A percentile compares a stretch with the other conserved stretches of the same genome.
These are phyloP conservation scores for Apis laboriosa DNA, from an alignment of 1,140 invertebrate genomes.

Conservation along the genomic window DNA sequence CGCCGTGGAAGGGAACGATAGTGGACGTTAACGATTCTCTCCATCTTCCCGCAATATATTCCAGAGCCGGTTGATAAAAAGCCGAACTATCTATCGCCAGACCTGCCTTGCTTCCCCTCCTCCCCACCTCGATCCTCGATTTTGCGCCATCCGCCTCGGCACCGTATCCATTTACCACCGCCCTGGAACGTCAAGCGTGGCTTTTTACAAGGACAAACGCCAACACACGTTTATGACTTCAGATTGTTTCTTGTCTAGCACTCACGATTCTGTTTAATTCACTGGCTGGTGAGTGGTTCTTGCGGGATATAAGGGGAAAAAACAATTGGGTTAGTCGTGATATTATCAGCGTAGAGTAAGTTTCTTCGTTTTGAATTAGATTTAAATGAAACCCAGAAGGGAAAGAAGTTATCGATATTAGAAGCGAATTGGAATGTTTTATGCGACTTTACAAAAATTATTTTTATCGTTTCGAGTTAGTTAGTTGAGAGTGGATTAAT, in stretches of 20 bases:
- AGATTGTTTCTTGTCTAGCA: conserved; percentile 1
- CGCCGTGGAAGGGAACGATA: conserved; percentile 2
- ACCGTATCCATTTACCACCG: conserved; percentile 49
- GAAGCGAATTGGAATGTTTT: too few species aligned
- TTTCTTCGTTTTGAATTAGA: neutral
- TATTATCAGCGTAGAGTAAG: neutral
- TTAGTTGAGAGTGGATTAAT: too few species aligned
- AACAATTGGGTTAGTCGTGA: neutral
- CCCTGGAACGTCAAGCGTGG: conserved; percentile 17
- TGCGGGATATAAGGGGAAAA: neutral
- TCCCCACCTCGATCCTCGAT: conserved; percentile 21
- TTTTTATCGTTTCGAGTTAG: too few species aligned
- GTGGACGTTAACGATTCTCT: conserved; percentile 39
- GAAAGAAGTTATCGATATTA: too few species aligned
- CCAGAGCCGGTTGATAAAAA: conserved; percentile 40
- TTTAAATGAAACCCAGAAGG: neutral
- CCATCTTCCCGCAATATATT: conserved; percentile 43
- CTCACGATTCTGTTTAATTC: neutral
- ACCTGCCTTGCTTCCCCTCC: neutral
- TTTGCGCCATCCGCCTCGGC: conserved; percentile 36
- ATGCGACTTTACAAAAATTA: too few species aligned
- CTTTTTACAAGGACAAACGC: conserved; percentile 32
- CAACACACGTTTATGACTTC: conserved; percentile 35
- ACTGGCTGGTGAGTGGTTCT: neutral
- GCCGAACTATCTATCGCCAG: conserved; percentile 45